Evolutionary conservation across 1,140 invertebrate species (phyloP).

Genomic region (Nebria ingens): DNA sequence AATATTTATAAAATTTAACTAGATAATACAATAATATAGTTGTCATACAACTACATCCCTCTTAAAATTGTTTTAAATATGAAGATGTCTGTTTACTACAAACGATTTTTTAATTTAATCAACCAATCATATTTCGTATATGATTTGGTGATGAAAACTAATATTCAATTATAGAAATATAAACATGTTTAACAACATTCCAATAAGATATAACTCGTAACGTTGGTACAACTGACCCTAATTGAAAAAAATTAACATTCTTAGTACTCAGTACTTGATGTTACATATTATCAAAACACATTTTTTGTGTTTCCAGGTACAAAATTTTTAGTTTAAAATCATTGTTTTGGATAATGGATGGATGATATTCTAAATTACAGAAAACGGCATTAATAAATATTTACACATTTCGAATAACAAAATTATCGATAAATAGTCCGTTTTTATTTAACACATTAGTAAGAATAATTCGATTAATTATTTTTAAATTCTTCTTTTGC

Average conservation of each 20-base stretch:
- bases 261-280: background rate
- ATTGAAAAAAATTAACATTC: background rate
- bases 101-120: too few relatives aligned
- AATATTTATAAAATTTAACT: too few relatives aligned
- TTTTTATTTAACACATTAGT: background rate
- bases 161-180: background rate
- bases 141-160: too few relatives aligned
- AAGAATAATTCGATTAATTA: background rate
- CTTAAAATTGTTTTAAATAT: too few relatives aligned
- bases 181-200: background rate
- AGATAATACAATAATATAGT: too few relatives aligned
- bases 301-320: background rate
- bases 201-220: background rate
- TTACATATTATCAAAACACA: background rate
- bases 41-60: too few relatives aligned
- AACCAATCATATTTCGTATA: too few relatives aligned
- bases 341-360: background rate
- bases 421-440: background rate
- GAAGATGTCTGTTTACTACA: too few relatives aligned
- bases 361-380: background rate
- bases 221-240: background rate
- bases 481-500: background rate
- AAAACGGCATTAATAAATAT: background rate
- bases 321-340: background rate
- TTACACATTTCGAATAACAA: background rate